Conservation (phyloP, 2,797 vertebrate genomes). For the Channallabes apus region DNA sequence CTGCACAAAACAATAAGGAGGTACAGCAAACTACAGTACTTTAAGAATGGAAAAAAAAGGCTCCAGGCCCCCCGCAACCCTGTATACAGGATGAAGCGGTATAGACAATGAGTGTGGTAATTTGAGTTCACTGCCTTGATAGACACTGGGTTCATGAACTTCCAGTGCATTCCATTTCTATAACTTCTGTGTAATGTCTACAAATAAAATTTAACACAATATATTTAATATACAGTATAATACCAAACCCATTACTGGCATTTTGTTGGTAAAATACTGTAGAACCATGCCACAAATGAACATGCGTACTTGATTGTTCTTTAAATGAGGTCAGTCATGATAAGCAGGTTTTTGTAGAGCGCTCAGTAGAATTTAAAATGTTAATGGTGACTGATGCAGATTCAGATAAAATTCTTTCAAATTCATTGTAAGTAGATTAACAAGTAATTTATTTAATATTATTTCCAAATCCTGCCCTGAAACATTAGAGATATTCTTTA, state of each 20-base stretch:
- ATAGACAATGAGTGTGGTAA: no score
- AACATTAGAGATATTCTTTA: neutral
- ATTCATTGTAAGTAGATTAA: neutral
- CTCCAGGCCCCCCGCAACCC: no score
- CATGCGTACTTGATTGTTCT: no score
- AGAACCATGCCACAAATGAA: neutral
- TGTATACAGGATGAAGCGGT: no score
- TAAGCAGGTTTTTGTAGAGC: neutral
- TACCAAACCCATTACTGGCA: neutral
- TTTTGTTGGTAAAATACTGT: neutral
- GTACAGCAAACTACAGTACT: neutral
- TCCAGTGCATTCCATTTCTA: neutral
- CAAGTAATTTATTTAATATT: neutral
- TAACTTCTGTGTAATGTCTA: neutral
- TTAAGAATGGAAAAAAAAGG: neutral
- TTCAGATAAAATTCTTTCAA: neutral
- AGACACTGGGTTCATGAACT: neutral
- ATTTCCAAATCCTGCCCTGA: neutral
- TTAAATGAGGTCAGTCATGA: neutral
- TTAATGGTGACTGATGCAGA: neutral
- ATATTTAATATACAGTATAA: neutral
- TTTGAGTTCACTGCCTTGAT: neutral
- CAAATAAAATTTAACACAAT: neutral
- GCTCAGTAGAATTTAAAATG: neutral
- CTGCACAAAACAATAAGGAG: neutral